phyloP scores from a whole-genome alignment of 2,797 vertebrate genomes.

The Taenioides sp. region DNA sequence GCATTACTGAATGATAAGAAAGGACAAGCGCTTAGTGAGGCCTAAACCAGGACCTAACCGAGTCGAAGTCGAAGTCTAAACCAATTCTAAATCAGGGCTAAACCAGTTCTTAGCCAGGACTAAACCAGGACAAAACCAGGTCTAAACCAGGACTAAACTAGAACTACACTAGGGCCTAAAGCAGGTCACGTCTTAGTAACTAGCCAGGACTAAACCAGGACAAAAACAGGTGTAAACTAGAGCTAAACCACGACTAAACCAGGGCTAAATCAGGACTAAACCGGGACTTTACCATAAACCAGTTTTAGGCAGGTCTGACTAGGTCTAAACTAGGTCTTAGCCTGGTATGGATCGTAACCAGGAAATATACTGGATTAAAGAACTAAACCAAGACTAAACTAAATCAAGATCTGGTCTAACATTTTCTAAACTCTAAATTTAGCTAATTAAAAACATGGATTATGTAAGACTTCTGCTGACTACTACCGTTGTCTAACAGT shows the following conservation, averaged over 20 bases:
- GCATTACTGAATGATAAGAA: not conserved
- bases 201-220: not conserved
- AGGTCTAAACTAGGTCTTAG: no score
- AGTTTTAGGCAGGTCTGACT: not conserved
- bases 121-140: not conserved
- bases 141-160: not conserved
- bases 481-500: not conserved
- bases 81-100: no score
- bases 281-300: no score
- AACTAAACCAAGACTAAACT: not conserved
- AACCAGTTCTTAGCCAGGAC: not conserved
- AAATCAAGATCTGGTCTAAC: not conserved
- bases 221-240: not conserved
- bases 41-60: no score
- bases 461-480: not conserved
- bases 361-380: no score
- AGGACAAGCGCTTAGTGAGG: no score
- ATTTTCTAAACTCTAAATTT: not conserved
- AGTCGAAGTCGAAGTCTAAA: no score
- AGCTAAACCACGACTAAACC: not conserved
- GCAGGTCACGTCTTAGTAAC: no score
- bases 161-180: no score
- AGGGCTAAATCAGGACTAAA: not conserved
- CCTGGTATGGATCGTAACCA: no score
- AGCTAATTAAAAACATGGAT: not conserved